These are phyloP conservation scores for Papilio machaon DNA, from an alignment of 1,140 invertebrate species.

Conservation along the genomic window DNA sequence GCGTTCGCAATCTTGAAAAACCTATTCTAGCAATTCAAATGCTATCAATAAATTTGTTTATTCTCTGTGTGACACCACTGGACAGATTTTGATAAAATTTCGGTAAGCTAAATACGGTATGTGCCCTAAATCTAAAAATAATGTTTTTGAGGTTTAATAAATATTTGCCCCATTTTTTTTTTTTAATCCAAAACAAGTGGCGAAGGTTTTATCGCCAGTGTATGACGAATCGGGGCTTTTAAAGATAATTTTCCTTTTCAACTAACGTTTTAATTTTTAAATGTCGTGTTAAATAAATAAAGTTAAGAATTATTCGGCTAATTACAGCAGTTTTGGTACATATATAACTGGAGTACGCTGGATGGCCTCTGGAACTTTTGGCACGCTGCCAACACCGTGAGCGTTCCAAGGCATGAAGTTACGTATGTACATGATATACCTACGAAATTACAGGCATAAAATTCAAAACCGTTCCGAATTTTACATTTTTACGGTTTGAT, in stretches of 20 bases:
- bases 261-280: not conserved
- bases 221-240: no score
- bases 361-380: constrained; percentile 33
- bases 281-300: not conserved
- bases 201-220: no score
- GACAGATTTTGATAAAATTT: no score
- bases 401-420: constrained; percentile 35
- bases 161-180: no score
- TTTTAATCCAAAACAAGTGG: no score
- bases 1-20: not conserved
- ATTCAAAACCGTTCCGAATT: constrained; percentile 26
- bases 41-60: not conserved
- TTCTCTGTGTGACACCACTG: no score
- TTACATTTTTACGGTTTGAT: constrained; percentile 12
- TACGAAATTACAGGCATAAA: constrained; percentile 34
- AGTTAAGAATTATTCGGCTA: constrained; percentile 29
- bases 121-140: no score
- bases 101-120: no score
- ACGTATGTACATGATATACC: constrained; percentile 32
- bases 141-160: no score
- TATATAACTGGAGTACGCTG: constrained; percentile 6
- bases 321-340: constrained; percentile 30
- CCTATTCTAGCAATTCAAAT: not conserved
- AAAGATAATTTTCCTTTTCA: not conserved
- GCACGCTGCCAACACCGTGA: constrained; percentile 28